Evolutionary conservation across 2,888 invertebrate species (phyloP).

Genomic region (Rambutsinella grinnellia): DNA sequence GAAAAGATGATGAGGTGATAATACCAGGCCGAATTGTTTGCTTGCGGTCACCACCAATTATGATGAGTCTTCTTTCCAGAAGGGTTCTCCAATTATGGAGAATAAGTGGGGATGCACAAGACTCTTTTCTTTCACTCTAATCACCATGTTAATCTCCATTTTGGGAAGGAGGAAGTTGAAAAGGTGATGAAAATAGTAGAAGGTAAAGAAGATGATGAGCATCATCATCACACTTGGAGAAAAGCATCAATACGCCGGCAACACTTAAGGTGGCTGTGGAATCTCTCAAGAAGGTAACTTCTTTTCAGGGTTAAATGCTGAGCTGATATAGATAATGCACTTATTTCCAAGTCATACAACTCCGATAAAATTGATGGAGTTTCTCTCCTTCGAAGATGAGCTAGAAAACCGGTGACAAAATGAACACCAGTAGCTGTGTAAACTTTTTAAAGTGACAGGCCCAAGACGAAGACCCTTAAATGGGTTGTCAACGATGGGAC

Average conservation of each 20-base stretch:
- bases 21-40: slow-evolving; percentile 20
- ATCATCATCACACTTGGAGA: too few species aligned
- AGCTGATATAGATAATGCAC: neutral
- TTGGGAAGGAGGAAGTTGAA: slow-evolving; percentile 4
- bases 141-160: slow-evolving; percentile 42
- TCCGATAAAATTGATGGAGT: neutral
- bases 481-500: slow-evolving; percentile 28
- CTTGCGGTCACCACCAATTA: slow-evolving; percentile 53
- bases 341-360: neutral
- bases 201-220: too few species aligned
- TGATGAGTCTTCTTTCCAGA: slow-evolving; percentile 15
- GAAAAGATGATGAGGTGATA: slow-evolving; percentile 6
- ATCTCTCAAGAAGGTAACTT: too few species aligned
- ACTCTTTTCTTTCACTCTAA: slow-evolving; percentile 17
- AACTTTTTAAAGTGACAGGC: slow-evolving; percentile 8
- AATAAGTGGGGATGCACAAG: too few species aligned
- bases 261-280: slow-evolving; percentile 16
- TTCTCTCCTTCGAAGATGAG: too few species aligned
- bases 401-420: too few species aligned
- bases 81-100: neutral
- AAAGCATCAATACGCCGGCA: slow-evolving; percentile 27
- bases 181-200: slow-evolving; percentile 25
- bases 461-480: slow-evolving; percentile 9
- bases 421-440: slow-evolving; percentile 49
- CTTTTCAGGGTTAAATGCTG: too few species aligned